phyloP scores from a whole-genome alignment of 2,113 vertebrate species.

The Tamias sibiricus region DNA sequence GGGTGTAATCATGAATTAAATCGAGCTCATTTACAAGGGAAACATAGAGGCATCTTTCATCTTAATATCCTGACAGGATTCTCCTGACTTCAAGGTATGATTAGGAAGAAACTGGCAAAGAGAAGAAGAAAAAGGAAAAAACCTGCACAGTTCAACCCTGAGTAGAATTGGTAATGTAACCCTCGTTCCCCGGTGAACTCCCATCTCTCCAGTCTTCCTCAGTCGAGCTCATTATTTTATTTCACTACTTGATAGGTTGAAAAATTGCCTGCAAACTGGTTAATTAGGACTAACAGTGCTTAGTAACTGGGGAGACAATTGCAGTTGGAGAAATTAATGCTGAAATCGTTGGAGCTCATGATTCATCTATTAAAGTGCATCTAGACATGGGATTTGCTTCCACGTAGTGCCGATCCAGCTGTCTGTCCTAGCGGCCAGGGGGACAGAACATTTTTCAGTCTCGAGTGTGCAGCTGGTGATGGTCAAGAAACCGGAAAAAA shows the following conservation, averaged over 20 bases:
- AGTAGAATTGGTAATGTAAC: constrained; percentile 64
- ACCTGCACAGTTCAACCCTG: constrained; percentile 6
- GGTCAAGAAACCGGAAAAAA: not conserved
- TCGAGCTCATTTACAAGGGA: constrained; percentile 62
- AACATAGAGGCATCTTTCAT: constrained; percentile 71
- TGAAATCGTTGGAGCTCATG: constrained; percentile 36
- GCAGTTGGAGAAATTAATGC: constrained; percentile 67
- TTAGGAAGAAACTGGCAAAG: constrained; percentile 40
- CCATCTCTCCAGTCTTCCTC: not conserved
- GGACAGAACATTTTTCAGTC: not conserved
- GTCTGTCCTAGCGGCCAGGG: not conserved
- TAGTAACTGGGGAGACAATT: constrained; percentile 72
- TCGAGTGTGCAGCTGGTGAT: not conserved
- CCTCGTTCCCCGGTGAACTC: constrained; percentile 6
- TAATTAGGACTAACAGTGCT: constrained; percentile 67
- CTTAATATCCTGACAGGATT: constrained; percentile 72
- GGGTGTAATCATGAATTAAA: constrained; percentile 73
- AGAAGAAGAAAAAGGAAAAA: not conserved
- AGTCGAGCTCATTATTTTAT: constrained; percentile 68
- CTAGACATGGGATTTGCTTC: not conserved
- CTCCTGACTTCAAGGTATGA: constrained; percentile 69
- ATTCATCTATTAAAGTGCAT: constrained; percentile 11
- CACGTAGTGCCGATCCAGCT: not conserved
- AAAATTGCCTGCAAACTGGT: constrained; percentile 69
- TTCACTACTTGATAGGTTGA: constrained; percentile 70